phyloP scores from a whole-genome alignment of 2,888 invertebrate genomes.

The Brenthis hecate region DNA sequence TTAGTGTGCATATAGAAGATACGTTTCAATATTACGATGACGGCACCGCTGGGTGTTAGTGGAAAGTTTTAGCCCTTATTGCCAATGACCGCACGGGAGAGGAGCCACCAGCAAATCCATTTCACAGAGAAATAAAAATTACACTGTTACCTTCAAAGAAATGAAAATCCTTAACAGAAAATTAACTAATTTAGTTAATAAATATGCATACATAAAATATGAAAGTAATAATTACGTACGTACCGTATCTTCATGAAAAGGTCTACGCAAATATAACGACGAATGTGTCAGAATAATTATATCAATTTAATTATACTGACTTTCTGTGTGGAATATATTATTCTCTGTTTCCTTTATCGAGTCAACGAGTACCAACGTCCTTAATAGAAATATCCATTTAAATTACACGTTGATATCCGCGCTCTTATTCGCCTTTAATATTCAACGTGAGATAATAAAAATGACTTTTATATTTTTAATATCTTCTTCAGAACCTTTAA shows the following conservation, averaged over 20 bases:
- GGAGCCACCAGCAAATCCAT: too few relatives aligned
- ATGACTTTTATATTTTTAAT: conserved; percentile 26
- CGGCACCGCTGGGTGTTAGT: too few relatives aligned
- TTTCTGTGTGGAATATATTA: conserved; percentile 20
- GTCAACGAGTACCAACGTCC: conserved; percentile 17
- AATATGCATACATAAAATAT: too few relatives aligned
- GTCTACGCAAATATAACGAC: neutral
- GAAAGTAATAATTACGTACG: too few relatives aligned
- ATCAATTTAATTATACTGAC: conserved; percentile 14
- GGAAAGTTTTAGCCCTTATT: too few relatives aligned
- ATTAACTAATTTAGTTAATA: too few relatives aligned
- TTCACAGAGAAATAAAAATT: too few relatives aligned
- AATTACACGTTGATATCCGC: conserved; percentile 24
- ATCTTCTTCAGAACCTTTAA: conserved; percentile 22
- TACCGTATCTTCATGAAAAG: neutral
- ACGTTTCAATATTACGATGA: too few relatives aligned
- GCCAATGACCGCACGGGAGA: too few relatives aligned
- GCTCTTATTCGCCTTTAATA: conserved; percentile 23
- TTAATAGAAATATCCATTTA: conserved; percentile 30
- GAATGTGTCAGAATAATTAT: conserved; percentile 19
- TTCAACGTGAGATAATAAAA: conserved; percentile 21
- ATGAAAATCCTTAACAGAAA: too few relatives aligned
- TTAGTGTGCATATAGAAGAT: too few relatives aligned
- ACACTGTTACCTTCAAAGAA: too few relatives aligned
- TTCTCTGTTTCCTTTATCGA: conserved; percentile 13